A percentile compares a stretch with the other conserved stretches of the same genome.
Conservation (phyloP, 2,888 invertebrate genomes). For the Polyploca ridens region DNA sequence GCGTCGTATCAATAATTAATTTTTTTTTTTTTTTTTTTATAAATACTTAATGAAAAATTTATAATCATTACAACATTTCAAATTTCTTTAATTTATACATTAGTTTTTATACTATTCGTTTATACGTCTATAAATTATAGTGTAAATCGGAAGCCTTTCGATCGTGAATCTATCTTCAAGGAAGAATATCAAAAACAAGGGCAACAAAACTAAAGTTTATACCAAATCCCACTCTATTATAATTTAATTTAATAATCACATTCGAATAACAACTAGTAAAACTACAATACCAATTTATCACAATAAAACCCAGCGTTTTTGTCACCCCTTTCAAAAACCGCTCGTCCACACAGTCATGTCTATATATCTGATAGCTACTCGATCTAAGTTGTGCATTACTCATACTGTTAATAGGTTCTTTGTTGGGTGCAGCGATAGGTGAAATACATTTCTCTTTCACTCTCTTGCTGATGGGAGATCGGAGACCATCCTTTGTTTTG, state of each 20-base stretch:
- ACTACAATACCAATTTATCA: constrained; percentile 12
- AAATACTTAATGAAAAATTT: too few relatives aligned
- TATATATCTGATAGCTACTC: constrained; percentile 58
- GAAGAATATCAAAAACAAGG: background rate
- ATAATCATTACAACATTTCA: too few relatives aligned
- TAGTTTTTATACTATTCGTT: too few relatives aligned
- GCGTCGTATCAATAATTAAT: constrained; percentile 17
- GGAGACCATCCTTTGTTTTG: constrained; percentile 30
- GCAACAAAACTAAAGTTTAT: too few relatives aligned
- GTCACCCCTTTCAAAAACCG: constrained; percentile 23
- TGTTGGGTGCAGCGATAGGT: constrained; percentile 67
- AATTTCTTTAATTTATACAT: too few relatives aligned
- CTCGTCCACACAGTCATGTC: constrained; percentile 42
- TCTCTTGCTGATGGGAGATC: constrained; percentile 37
- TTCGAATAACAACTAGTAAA: background rate
- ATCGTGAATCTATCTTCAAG: too few relatives aligned
- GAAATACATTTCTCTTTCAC: constrained; percentile 52
- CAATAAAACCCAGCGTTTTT: constrained; percentile 9
- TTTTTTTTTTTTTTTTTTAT: background rate
- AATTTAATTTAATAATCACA: background rate
- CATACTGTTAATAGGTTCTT: constrained; percentile 69
- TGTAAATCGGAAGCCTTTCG: too few relatives aligned
- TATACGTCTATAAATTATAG: too few relatives aligned
- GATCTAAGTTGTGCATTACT: constrained; percentile 74
- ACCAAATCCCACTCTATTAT: too few relatives aligned